Evolutionary conservation across 2,113 vertebrate species (phyloP).

Genomic region (Syngnathus floridae): DNA sequence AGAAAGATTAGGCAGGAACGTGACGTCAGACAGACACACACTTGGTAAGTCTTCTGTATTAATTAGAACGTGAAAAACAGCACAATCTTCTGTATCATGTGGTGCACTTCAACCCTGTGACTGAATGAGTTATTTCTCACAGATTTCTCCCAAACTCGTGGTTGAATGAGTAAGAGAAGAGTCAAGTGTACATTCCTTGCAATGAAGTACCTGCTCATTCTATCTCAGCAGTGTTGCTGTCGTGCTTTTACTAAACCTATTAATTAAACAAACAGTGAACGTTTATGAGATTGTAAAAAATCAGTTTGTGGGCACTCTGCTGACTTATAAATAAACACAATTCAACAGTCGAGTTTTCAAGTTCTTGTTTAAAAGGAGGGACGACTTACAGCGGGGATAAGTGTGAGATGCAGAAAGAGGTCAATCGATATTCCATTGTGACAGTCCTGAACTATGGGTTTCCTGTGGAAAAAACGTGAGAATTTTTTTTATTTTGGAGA

Average conservation of each 20-base stretch:
- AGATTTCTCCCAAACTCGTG: neutral
- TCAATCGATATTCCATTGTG: constrained; percentile 40
- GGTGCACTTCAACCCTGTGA: neutral
- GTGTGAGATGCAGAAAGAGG: constrained; percentile 51
- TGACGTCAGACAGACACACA: neutral
- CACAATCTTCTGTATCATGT: neutral
- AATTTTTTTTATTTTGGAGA: no score
- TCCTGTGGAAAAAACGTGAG: constrained; percentile 13
- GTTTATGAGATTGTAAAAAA: neutral
- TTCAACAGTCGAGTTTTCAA: neutral
- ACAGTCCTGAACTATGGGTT: constrained; percentile 25
- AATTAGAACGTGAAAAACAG: neutral
- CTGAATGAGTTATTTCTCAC: neutral
- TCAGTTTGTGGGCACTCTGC: neutral
- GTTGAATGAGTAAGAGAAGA: neutral
- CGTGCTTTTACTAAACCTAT: neutral
- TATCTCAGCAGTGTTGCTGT: neutral
- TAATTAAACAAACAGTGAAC: neutral
- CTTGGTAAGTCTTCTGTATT: neutral
- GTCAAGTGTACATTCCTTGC: neutral
- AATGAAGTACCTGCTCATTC: neutral
- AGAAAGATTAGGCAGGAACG: neutral
- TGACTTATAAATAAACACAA: neutral
- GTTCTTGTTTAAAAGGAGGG: neutral
- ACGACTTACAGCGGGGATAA: constrained; percentile 56